Evolutionary conservation across 2,113 vertebrate species (phyloP), one percentile per base, ranked within the genome.

Genomic region (Dipodomys spectabilis): DNA sequence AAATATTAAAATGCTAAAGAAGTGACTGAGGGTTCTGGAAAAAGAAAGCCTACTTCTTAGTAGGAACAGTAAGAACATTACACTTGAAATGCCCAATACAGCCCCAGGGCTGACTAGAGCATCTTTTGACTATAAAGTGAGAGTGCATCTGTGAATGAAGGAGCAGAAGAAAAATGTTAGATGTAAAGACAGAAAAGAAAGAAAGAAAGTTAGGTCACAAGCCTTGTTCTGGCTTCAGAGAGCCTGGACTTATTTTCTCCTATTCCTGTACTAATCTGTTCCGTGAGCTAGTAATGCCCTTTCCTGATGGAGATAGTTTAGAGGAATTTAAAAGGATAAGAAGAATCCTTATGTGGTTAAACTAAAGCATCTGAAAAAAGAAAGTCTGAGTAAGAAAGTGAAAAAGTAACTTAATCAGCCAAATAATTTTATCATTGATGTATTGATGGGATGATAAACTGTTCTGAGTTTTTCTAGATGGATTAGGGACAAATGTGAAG

Each of bases 401-500:
- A 60, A 23, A 67, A 91, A 90, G 86, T 78, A 86, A 64, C 3
- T 6, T 9, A 67, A 13, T 22, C 11, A 83, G 6, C 19, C 28
- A 88, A 39, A 88, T 72, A 53, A 62, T 71, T 71, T 73, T 65
- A 60, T 74, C 39, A 88, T 86, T 74, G 20, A 3, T 57, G 1
- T 88, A 65, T 67, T 94, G 83, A 82, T 86, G 35, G 10, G 19
- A 72, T 44, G 1, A 69, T 68, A 86, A 18, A 45, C 62, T 90
- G n/a, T 53, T 92, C 84, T 45, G 16, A 71, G 23, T 44, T 88
- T 83, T 92, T 64, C 45, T 68, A 88, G 35, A 65, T 68, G 20
- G 7, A 75, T 79, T 72, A 90, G 65, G 82, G 25, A 73, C 45
- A 90, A 81, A 68, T 10, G 45, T 75, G 86, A 60, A 27, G n/a